A percentile compares a stretch with the other conserved stretches of the same genome.
Conservation (phyloP, 2,888 invertebrate genomes). For the Sinopyrophorus schimmeli region DNA sequence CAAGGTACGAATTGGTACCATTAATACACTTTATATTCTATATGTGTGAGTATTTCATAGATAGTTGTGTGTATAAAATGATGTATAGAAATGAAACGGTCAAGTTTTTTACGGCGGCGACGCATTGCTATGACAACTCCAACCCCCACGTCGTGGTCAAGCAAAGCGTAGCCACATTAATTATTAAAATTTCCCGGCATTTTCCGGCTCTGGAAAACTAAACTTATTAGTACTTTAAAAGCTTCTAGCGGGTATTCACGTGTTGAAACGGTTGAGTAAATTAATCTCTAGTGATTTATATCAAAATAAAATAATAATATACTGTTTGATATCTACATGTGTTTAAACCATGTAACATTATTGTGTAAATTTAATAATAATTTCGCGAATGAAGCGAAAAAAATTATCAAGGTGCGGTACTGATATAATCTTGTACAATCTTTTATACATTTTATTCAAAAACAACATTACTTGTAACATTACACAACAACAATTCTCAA, state of each 20-base stretch:
- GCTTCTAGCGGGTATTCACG: constrained; percentile 20
- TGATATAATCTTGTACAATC: no score
- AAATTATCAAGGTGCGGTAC: no score
- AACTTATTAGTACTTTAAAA: constrained; percentile 30
- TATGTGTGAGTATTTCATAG: background rate
- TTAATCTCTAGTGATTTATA: no score
- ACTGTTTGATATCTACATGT: no score
- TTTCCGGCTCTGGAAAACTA: constrained; percentile 43
- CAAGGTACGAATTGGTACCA: background rate
- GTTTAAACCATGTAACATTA: no score
- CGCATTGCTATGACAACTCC: constrained; percentile 46
- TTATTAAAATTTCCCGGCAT: constrained; percentile 52
- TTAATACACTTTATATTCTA: background rate
- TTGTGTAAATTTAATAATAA: no score
- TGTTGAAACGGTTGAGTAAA: constrained; percentile 7
- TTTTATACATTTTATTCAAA: no score
- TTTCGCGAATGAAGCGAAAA: no score
- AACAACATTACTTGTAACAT: no score
- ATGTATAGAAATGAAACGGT: constrained; percentile 13
- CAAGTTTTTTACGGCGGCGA: constrained; percentile 40
- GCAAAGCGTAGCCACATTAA: constrained; percentile 45
- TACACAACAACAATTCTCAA: no score
- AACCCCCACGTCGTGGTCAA: constrained; percentile 45
- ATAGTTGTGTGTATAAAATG: constrained; percentile 2
- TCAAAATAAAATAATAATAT: no score